These are phyloP conservation scores for Labeo catla DNA, from an alignment of 2,113 vertebrate genomes.

Conservation along the genomic window DNA sequence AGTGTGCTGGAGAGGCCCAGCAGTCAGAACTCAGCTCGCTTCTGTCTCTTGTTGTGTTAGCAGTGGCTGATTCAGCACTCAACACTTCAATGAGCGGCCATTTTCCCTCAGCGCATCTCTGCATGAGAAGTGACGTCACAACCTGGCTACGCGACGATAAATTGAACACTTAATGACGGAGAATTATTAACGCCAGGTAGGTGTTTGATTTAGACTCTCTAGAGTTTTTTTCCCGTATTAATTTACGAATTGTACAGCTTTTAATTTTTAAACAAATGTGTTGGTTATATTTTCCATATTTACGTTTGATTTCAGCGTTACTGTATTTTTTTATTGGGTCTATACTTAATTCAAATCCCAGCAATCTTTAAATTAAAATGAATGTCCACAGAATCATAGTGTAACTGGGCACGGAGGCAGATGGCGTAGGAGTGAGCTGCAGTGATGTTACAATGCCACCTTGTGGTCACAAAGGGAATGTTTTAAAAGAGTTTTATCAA, in stretches of 20 bases:
- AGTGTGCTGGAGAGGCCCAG: not conserved
- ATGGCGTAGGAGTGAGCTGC: not conserved
- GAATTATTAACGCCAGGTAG: not conserved
- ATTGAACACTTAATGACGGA: not conserved
- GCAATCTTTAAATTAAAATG: not conserved
- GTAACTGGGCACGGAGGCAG: not conserved
- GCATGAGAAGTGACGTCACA: slow-evolving; percentile 9
- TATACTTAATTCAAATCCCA: not conserved
- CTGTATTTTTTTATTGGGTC: not conserved
- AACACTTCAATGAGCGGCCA: slow-evolving; percentile 37
- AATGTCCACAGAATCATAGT: not conserved
- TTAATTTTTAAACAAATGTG: not conserved
- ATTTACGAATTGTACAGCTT: not conserved
- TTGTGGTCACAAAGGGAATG: not conserved
- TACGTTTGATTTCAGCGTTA: not conserved
- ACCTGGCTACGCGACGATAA: not conserved
- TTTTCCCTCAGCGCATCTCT: slow-evolving; percentile 14
- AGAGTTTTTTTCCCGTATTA: not conserved
- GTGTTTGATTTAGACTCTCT: not conserved
- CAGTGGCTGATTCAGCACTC: slow-evolving; percentile 64
- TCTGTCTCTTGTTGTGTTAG: not conserved
- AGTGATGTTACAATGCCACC: not conserved
- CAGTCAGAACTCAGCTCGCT: not conserved
- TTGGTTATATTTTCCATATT: no score
- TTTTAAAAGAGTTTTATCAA: not conserved